These are phyloP conservation scores for Tinea semifulvella DNA, from an alignment of 2,888 invertebrate genomes.

Conservation along the genomic window DNA sequence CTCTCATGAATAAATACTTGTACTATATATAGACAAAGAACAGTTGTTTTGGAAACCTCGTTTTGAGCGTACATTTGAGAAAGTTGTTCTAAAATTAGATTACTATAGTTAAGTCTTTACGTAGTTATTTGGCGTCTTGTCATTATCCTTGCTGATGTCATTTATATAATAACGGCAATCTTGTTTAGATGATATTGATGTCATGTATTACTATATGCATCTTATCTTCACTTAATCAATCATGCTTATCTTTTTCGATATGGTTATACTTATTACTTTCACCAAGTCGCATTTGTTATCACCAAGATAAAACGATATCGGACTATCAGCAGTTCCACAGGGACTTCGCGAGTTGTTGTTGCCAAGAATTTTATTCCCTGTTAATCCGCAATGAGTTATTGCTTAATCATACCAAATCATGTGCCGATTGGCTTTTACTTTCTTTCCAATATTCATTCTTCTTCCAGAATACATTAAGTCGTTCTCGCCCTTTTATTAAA, in stretches of 20 bases:
- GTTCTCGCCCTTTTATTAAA: not conserved
- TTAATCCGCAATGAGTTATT: slow-evolving; percentile 7
- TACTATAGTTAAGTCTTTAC: too few relatives aligned
- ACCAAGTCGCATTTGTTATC: slow-evolving; percentile 13
- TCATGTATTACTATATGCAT: slow-evolving; percentile 4
- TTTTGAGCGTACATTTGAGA: not conserved
- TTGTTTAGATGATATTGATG: slow-evolving; percentile 11
- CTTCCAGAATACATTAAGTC: not conserved
- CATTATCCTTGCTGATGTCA: not conserved
- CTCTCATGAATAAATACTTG: not conserved
- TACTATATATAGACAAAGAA: not conserved
- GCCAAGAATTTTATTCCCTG: slow-evolving; percentile 4
- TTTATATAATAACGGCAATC: not conserved
- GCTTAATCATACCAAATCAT: not conserved
- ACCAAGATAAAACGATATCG: slow-evolving; percentile 10
- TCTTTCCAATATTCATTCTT: not conserved
- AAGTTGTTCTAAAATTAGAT: not conserved
- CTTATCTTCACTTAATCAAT: slow-evolving; percentile 9
- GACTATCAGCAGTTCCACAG: slow-evolving; percentile 9
- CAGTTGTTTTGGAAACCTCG: not conserved
- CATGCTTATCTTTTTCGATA: slow-evolving; percentile 10
- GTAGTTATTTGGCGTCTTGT: too few relatives aligned
- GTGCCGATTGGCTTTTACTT: not conserved
- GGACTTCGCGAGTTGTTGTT: slow-evolving; percentile 7
- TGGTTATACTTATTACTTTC: slow-evolving; percentile 13